Percentiles rank a stretch among this genome's conserved stretches.
phyloP scores from a whole-genome alignment of 2,113 vertebrate species.

The Aleadryas rufinucha region DNA sequence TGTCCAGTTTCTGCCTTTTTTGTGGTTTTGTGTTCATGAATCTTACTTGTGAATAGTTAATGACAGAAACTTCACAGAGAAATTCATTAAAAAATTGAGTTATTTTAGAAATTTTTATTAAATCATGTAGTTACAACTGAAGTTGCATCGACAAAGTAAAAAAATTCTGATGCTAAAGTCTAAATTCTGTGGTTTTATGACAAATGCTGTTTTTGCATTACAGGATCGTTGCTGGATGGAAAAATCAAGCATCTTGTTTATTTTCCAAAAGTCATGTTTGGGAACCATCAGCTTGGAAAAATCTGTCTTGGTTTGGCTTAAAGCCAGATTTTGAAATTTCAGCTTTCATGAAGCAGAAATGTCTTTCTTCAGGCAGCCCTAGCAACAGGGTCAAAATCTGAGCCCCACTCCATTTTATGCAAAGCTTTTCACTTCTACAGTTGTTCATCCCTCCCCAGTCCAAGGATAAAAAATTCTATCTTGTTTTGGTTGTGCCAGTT shows the following conservation, averaged over 20 bases:
- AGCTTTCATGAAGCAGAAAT: background rate
- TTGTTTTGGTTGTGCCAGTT: background rate
- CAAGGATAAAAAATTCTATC: background rate
- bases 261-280: conserved; percentile 4
- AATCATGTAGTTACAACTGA: background rate
- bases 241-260: conserved; percentile 10
- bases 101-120: background rate
- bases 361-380: background rate
- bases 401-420: background rate
- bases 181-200: background rate
- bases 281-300: conserved; percentile 18
- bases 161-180: background rate
- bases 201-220: background rate
- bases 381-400: background rate
- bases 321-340: conserved; percentile 26
- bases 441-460: background rate
- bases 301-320: background rate
- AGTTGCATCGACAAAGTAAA: background rate
- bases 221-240: background rate
- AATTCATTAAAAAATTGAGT: background rate
- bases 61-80: background rate
- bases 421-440: background rate
- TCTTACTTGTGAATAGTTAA: background rate
- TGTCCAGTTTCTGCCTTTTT: background rate
- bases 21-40: background rate